Conservation (phyloP, 2,113 vertebrate species). For the Athene cunicularia region DNA sequence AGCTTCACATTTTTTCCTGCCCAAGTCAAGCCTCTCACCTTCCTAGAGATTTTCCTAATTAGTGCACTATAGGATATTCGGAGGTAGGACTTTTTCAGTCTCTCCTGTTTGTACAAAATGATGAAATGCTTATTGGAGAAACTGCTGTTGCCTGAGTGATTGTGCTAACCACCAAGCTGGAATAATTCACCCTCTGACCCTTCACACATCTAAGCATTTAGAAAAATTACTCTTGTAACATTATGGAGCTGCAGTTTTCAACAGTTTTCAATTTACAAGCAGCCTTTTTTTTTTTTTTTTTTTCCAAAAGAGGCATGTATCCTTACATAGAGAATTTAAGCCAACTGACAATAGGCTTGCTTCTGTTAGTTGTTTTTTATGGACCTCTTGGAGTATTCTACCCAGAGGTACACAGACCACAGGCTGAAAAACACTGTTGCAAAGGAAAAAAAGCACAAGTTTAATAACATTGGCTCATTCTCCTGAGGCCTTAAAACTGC, state of each 20-base stretch:
- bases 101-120: not conserved
- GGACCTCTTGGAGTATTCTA: not conserved
- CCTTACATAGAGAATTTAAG: not conserved
- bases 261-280: conserved; percentile 29
- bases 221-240: not conserved
- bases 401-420: not conserved
- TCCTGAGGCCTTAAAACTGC: not conserved
- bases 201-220: not conserved
- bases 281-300: not conserved
- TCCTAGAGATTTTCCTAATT: not conserved
- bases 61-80: not conserved
- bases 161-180: not conserved
- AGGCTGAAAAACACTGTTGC: not conserved
- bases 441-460: not conserved
- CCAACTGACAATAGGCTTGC: not conserved
- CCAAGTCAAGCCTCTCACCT: not conserved
- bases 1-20: not conserved
- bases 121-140: not conserved
- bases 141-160: not conserved
- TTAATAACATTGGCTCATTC: conserved; percentile 3
- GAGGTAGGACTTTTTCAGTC: not conserved
- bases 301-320: not conserved
- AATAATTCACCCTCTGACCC: not conserved
- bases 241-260: conserved; percentile 13
- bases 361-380: conserved; percentile 6